phyloP scores from a whole-genome alignment of 1,140 invertebrate genomes.

The Charaxes varanes region DNA sequence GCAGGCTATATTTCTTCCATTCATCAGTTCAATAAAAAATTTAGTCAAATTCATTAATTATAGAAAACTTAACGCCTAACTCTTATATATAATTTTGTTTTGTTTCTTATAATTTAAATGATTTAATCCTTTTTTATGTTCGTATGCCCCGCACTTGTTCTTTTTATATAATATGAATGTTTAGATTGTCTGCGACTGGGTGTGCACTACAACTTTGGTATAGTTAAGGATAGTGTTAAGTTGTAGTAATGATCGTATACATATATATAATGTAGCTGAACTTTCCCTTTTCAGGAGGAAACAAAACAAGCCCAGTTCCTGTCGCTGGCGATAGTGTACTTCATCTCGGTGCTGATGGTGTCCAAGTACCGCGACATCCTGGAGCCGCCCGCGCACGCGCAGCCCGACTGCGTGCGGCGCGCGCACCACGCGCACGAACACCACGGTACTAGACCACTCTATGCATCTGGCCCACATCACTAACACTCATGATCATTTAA shows the following conservation, averaged over 20 bases:
- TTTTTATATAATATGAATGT: conserved; percentile 3
- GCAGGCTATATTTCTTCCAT: too few species aligned
- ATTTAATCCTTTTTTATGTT: too few species aligned
- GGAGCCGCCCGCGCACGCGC: conserved; percentile 88
- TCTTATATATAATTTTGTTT: too few species aligned
- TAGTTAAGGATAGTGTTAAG: too few species aligned
- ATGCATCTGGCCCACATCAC: background rate
- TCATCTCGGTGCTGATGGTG: conserved; percentile 99
- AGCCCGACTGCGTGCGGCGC: conserved; percentile 48
- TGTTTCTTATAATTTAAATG: too few species aligned
- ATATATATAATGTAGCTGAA: background rate
- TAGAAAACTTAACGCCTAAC: too few species aligned
- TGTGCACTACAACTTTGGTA: too few species aligned
- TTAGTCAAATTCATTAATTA: too few species aligned
- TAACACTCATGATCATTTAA: background rate
- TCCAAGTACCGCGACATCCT: conserved; percentile 99
- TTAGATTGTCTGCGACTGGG: background rate
- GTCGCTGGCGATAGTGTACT: conserved; percentile 98
- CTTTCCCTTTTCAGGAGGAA: conserved; percentile 90
- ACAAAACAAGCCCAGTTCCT: conserved; percentile 99
- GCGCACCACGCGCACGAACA: conserved; percentile 53
- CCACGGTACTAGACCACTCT: conserved; percentile 31
- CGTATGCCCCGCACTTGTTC: too few species aligned
- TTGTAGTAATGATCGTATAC: too few species aligned
- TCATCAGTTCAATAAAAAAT: too few species aligned